Percentiles rank a stretch among this genome's conserved stretches.
Conservation (phyloP, 2,113 vertebrate species). For the Acanthochromis polyacanthus region DNA sequence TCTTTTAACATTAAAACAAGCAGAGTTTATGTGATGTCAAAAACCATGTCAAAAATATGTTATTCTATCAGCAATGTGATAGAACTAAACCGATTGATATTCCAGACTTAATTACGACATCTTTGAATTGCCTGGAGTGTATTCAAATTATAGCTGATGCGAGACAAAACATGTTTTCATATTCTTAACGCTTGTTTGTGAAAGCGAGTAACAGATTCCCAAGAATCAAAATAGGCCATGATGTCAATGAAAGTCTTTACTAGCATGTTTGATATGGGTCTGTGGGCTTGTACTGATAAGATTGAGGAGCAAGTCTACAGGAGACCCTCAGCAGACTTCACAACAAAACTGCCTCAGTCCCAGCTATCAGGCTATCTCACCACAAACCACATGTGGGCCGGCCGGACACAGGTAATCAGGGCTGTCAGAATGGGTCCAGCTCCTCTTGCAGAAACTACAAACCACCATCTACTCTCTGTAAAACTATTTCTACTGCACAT, state of each 20-base stretch:
- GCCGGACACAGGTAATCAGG: conserved; percentile 64
- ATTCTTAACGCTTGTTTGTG: background rate
- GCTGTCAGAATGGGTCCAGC: conserved; percentile 53
- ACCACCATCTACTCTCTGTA: conserved; percentile 18
- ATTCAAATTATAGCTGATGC: background rate
- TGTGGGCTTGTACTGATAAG: conserved; percentile 68
- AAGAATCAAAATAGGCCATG: conserved; percentile 46
- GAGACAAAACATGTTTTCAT: background rate
- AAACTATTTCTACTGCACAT: conserved; percentile 19
- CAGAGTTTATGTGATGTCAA: too few species aligned
- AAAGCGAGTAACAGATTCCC: conserved; percentile 10
- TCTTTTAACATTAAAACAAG: too few species aligned
- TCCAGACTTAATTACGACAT: too few species aligned
- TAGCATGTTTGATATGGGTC: conserved; percentile 53
- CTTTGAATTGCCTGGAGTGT: too few species aligned
- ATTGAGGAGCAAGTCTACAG: conserved; percentile 54
- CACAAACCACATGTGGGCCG: conserved; percentile 63
- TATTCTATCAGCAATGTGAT: too few species aligned
- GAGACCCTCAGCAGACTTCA: conserved; percentile 54
- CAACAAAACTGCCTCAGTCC: conserved; percentile 69
- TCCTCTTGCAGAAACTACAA: conserved; percentile 48
- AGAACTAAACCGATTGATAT: too few species aligned
- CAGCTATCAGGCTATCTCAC: conserved; percentile 66
- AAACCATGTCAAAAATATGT: too few species aligned
- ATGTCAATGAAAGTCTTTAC: conserved; percentile 72